phyloP scores from a whole-genome alignment of 1,140 invertebrate species.

The Achroia grisella region DNA sequence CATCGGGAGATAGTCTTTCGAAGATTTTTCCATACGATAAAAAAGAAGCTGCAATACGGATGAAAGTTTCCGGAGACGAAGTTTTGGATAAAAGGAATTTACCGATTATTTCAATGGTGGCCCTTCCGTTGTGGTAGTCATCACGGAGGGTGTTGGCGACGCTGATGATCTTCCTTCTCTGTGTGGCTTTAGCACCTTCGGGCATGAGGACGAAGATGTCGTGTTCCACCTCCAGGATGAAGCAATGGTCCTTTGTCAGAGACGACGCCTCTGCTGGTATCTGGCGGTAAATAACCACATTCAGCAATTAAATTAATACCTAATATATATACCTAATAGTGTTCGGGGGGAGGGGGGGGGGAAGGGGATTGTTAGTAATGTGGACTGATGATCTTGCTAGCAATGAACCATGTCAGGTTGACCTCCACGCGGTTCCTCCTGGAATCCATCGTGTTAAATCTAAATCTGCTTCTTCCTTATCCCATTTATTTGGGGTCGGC shows the following conservation, averaged over 20 bases:
- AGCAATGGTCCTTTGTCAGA: slow-evolving; percentile 93
- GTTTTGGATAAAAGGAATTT: slow-evolving; percentile 2
- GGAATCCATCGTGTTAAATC: too few species aligned
- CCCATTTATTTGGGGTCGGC: too few species aligned
- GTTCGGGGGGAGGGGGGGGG: too few species aligned
- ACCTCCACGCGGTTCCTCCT: too few species aligned
- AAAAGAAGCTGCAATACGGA: neutral
- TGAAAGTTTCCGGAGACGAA: neutral
- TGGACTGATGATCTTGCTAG: too few species aligned
- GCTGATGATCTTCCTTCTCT: slow-evolving; percentile 84
- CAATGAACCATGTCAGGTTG: too few species aligned
- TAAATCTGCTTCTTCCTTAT: too few species aligned
- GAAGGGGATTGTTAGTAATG: too few species aligned
- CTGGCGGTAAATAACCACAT: too few species aligned
- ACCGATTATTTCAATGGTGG: slow-evolving; percentile 85
- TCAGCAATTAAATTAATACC: too few species aligned
- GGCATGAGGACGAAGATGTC: slow-evolving; percentile 90
- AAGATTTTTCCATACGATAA: neutral
- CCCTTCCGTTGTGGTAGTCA: slow-evolving; percentile 87
- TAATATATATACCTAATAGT: too few species aligned
- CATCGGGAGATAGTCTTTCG: too few species aligned
- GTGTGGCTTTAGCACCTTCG: slow-evolving; percentile 79
- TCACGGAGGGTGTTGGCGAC: slow-evolving; percentile 88
- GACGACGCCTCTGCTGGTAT: slow-evolving; percentile 59
- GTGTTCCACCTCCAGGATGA: slow-evolving; percentile 88